phyloP scores from a whole-genome alignment of 2,797 vertebrate species.

The Mormyrops attenuatus region DNA sequence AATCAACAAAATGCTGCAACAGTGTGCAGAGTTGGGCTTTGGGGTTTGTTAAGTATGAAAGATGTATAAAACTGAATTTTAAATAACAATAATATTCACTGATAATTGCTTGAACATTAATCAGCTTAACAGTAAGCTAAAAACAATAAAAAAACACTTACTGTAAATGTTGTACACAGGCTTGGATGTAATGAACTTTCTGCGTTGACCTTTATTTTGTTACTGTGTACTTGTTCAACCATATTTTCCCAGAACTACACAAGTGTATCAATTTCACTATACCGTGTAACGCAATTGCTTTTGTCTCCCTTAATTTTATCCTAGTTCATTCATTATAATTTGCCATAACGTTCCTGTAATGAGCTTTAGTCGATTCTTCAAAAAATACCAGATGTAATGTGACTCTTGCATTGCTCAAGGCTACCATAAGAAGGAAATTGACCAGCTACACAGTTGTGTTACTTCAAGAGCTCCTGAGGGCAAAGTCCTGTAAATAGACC shows the following conservation, averaged over 20 bases:
- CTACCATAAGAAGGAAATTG: neutral
- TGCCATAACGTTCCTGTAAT: constrained; percentile 6
- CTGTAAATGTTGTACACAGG: neutral
- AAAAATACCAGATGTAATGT: neutral
- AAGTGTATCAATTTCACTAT: constrained; percentile 3
- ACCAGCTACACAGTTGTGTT: neutral
- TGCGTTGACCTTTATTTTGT: constrained; percentile 11
- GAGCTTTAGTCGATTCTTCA: neutral
- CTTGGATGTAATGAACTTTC: neutral
- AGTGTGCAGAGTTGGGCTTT: neutral
- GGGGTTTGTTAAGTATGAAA: neutral
- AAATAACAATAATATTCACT: neutral
- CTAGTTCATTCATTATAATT: constrained; percentile 13
- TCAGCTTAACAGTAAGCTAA: neutral
- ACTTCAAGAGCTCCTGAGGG: neutral
- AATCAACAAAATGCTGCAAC: neutral
- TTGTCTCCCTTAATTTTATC: constrained; percentile 9
- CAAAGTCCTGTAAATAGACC: neutral
- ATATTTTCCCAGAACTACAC: constrained; percentile 7
- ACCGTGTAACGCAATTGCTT: constrained; percentile 7
- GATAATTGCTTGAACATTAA: neutral
- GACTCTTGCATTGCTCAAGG: neutral
- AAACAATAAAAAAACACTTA: neutral
- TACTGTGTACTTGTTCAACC: neutral
- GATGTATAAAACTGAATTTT: neutral